phyloP scores from a whole-genome alignment of 2,888 invertebrate species.

The Synanthedon tipuliformis region DNA sequence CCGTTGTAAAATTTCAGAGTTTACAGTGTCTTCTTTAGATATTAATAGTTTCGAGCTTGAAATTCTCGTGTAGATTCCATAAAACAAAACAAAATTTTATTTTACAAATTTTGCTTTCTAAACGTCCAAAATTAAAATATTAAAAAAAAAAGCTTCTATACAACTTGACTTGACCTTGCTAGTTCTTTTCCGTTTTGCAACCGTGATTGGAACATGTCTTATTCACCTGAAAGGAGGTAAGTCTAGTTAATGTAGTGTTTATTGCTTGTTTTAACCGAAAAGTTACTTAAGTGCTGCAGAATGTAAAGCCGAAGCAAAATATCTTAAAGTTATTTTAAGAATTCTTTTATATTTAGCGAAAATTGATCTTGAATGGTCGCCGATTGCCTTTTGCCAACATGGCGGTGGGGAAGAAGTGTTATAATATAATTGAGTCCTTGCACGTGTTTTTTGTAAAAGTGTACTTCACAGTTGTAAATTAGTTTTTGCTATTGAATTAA shows the following conservation, averaged over 20 bases:
- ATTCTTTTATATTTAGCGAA: constrained; percentile 12
- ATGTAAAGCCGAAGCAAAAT: background rate
- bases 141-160: constrained; percentile 41
- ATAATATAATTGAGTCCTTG: constrained; percentile 41
- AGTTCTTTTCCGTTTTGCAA: constrained; percentile 80
- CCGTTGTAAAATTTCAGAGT: constrained; percentile 50
- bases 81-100: constrained; percentile 30
- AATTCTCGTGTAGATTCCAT: constrained; percentile 25
- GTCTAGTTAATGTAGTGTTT: constrained; percentile 51
- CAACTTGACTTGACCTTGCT: constrained; percentile 70
- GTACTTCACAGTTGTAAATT: constrained; percentile 1
- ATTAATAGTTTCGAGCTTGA: constrained; percentile 17
- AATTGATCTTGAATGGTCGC: constrained; percentile 36
- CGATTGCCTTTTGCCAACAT: constrained; percentile 69
- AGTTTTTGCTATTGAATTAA: background rate
- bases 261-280: constrained; percentile 23
- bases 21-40: constrained; percentile 27
- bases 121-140: background rate
- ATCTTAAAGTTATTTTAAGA: background rate
- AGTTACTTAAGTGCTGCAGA: constrained; percentile 4
- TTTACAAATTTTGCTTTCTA: constrained; percentile 11
- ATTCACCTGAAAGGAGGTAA: constrained; percentile 85
- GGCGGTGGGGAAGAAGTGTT: constrained; percentile 61
- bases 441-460: constrained; percentile 44
- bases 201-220: constrained; percentile 86